Percentiles rank a stretch among this genome's conserved stretches.
Conservation (phyloP, 2,888 invertebrate species). For the Mellilla xanthometata region DNA sequence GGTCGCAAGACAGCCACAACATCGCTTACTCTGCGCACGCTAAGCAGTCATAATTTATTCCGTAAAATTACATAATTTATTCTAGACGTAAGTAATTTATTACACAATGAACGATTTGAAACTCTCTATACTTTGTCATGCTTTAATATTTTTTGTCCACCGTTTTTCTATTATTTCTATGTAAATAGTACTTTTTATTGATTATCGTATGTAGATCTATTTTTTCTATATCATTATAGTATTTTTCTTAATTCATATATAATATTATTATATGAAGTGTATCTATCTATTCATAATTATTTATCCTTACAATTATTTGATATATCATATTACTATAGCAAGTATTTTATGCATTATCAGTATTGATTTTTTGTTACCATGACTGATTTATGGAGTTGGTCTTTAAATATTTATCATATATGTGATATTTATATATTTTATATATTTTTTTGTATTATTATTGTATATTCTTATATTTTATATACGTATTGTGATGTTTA, state of each 20-base stretch:
- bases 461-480: constrained; percentile 25
- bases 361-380: constrained; percentile 32
- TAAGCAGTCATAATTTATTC: constrained; percentile 58
- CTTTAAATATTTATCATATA: constrained; percentile 21
- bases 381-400: constrained; percentile 48
- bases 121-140: constrained; percentile 31
- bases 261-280: constrained; percentile 29
- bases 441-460: constrained; percentile 24
- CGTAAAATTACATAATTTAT: constrained; percentile 46
- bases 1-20: constrained; percentile 85
- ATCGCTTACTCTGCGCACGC: constrained; percentile 87
- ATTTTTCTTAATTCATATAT: neutral
- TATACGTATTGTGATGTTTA: constrained; percentile 19
- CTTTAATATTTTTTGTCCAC: constrained; percentile 39
- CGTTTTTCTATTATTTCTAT: constrained; percentile 37
- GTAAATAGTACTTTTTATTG: neutral
- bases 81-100: constrained; percentile 42
- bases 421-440: constrained; percentile 23
- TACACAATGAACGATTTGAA: constrained; percentile 32
- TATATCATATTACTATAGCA: constrained; percentile 6
- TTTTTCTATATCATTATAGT: neutral
- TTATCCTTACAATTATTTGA: neutral
- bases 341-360: constrained; percentile 32
- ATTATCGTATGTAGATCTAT: no score
- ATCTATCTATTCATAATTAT: neutral